Conservation (phyloP, 1,140 invertebrate genomes). For the Drosophila rufa region DNA sequence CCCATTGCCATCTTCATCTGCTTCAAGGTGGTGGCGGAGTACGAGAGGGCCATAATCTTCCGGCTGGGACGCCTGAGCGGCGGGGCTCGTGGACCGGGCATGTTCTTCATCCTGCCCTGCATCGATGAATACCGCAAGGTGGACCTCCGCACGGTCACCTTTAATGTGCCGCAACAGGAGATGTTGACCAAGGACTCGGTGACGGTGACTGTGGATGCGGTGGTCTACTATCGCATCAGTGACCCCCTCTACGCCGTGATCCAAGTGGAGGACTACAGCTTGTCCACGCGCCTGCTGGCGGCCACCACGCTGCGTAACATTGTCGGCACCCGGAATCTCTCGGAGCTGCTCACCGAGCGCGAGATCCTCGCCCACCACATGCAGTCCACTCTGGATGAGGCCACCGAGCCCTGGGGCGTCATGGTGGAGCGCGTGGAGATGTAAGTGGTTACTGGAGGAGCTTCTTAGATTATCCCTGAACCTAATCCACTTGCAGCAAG, state of each 20-base stretch:
- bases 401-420: conserved; percentile 99
- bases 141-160: conserved; percentile 91
- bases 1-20: conserved; percentile 94
- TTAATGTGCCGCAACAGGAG: conserved; percentile 87
- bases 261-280: conserved; percentile 90
- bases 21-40: conserved; percentile 91
- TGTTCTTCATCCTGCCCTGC: conserved; percentile 96
- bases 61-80: conserved; percentile 90
- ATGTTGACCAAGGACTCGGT: conserved; percentile 96
- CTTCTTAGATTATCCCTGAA: neutral
- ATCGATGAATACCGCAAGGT: conserved; percentile 95
- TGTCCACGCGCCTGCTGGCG: conserved; percentile 93
- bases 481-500: conserved; percentile 88
- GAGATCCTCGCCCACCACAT: conserved; percentile 90
- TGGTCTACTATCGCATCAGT: conserved; percentile 93
- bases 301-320: conserved; percentile 95
- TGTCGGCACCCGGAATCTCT: conserved; percentile 96
- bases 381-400: conserved; percentile 87
- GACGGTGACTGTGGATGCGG: conserved; percentile 96
- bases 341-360: conserved; percentile 89
- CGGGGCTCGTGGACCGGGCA: conserved; percentile 89
- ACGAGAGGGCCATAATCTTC: conserved; percentile 95
- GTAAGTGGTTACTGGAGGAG: conserved; percentile 87
- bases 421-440: conserved; percentile 98
- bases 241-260: conserved; percentile 93